A percentile compares a stretch with the other conserved stretches of the same genome.
phyloP scores from a whole-genome alignment of 2,888 invertebrate genomes.

The Digitonthophagus gazella region DNA sequence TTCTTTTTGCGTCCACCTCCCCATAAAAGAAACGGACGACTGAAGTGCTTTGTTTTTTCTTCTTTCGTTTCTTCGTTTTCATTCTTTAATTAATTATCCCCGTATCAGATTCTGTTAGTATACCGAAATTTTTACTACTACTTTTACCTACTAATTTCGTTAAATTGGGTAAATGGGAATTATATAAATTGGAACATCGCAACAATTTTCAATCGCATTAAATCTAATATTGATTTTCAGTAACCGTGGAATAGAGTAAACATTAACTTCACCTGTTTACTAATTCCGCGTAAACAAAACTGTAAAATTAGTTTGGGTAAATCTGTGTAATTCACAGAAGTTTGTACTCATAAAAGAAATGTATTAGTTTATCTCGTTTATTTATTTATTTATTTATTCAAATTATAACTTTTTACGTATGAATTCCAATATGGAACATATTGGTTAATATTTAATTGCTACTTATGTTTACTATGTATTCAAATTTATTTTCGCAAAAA shows the following conservation, averaged over 20 bases:
- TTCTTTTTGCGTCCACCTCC: background rate
- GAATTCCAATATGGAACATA: too few relatives aligned
- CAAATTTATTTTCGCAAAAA: too few relatives aligned
- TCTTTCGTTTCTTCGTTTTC: background rate
- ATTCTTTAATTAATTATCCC: background rate
- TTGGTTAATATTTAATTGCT: too few relatives aligned
- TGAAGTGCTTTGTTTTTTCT: background rate
- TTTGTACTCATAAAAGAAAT: background rate
- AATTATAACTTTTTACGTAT: background rate
- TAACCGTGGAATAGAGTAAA: background rate
- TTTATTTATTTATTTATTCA: background rate
- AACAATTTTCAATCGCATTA: background rate
- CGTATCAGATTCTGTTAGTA: background rate
- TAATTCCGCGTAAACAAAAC: background rate
- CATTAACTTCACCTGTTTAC: background rate
- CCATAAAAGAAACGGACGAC: background rate
- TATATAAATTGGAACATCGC: background rate
- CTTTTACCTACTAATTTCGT: background rate
- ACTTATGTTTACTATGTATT: too few relatives aligned
- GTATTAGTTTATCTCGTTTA: background rate
- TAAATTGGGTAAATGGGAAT: background rate
- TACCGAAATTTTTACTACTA: too few relatives aligned
- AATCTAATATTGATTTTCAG: background rate
- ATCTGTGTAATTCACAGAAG: background rate
- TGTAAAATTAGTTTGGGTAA: background rate